A percentile compares a stretch with the other conserved stretches of the same genome.
Evolutionary conservation across 2,113 vertebrate genomes (phyloP).

Genomic region (Gasterosteus aculeatus): DNA sequence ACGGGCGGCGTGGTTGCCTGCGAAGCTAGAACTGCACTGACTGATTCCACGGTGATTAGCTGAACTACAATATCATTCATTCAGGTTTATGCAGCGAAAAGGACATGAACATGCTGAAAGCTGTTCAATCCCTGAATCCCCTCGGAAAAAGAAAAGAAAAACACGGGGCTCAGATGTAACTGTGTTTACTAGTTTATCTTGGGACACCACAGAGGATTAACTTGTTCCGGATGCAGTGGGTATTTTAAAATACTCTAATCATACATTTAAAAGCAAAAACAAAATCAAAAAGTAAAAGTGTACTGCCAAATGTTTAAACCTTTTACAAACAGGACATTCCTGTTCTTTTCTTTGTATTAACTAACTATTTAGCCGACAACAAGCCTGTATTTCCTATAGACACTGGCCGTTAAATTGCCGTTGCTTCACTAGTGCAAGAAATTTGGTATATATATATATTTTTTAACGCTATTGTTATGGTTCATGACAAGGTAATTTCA

Average conservation of each 20-base stretch:
- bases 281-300: not conserved
- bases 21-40: not conserved
- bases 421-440: not conserved
- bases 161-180: constrained; percentile 59
- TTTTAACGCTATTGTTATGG: not conserved
- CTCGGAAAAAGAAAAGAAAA: constrained; percentile 56
- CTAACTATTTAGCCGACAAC: not conserved
- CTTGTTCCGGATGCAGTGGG: constrained; percentile 9
- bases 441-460: not conserved
- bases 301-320: not conserved
- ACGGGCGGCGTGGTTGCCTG: not conserved
- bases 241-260: constrained; percentile 16
- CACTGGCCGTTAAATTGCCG: not conserved
- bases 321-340: not conserved
- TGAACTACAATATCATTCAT: constrained; percentile 9
- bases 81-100: constrained; percentile 50
- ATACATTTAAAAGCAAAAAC: not conserved
- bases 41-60: constrained; percentile 3
- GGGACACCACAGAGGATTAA: constrained; percentile 58
- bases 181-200: constrained; percentile 67
- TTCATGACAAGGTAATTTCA: not conserved
- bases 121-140: constrained; percentile 49
- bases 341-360: not conserved
- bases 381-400: not conserved
- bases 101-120: constrained; percentile 44